Percentiles rank a stretch among this genome's conserved stretches.
These are phyloP conservation scores for Antennarius striatus DNA, from an alignment of 2,113 vertebrate species.

Conservation along the genomic window DNA sequence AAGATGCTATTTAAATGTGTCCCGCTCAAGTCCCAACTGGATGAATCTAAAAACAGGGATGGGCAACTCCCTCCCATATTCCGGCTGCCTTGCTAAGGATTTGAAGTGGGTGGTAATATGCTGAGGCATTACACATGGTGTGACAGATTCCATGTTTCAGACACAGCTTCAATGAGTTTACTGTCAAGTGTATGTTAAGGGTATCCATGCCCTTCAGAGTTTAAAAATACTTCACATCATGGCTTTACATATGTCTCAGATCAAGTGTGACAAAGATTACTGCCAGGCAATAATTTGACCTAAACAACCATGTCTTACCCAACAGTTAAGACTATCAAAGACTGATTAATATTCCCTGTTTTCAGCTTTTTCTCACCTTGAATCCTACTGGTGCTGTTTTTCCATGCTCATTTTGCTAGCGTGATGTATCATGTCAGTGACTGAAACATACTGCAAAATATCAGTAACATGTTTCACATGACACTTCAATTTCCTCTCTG, in stretches of 20 bases:
- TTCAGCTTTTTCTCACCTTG: neutral
- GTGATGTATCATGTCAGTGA: constrained; percentile 30
- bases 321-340: constrained; percentile 17
- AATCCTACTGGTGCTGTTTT: constrained; percentile 28
- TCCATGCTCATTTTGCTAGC: constrained; percentile 19
- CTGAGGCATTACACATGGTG: constrained; percentile 51
- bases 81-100: constrained; percentile 55
- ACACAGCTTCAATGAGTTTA: constrained; percentile 40
- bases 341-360: constrained; percentile 35
- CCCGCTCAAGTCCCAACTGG: neutral
- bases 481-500: constrained; percentile 78
- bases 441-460: constrained; percentile 60
- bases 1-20: constrained; percentile 19
- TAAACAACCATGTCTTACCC: constrained; percentile 8
- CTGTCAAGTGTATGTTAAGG: constrained; percentile 35
- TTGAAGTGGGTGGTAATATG: constrained; percentile 55
- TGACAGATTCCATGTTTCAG: constrained; percentile 56
- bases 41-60: constrained; percentile 7
- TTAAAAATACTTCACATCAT: too few relatives aligned
- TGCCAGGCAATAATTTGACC: constrained; percentile 25
- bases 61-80: constrained; percentile 44
- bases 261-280: constrained; percentile 44
- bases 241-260: constrained; percentile 21
- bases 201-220: constrained; percentile 24
- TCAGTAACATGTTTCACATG: constrained; percentile 73